Percentiles rank a stretch among this genome's conserved stretches.
phyloP scores from a whole-genome alignment of 2,888 invertebrate genomes.

The Drosophila neotestacea region DNA sequence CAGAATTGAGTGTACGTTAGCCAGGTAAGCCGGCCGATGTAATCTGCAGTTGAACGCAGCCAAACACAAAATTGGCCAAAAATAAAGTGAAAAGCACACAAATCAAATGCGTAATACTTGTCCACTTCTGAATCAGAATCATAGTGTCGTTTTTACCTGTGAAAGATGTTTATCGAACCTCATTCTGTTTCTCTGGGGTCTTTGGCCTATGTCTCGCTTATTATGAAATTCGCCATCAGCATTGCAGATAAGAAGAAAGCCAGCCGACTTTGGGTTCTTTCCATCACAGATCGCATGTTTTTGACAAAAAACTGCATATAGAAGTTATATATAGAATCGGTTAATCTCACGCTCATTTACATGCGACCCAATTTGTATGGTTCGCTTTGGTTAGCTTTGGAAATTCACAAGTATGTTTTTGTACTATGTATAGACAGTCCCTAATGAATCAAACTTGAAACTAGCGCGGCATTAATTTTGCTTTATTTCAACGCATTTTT shows the following conservation, averaged over 20 bases:
- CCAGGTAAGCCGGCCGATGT: slow-evolving; percentile 26
- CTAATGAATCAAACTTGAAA: slow-evolving; percentile 42
- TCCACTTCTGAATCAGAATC: slow-evolving; percentile 17
- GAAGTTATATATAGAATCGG: slow-evolving; percentile 11
- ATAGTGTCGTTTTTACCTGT: slow-evolving; percentile 52
- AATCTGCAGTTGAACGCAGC: slow-evolving; percentile 39
- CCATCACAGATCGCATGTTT: slow-evolving; percentile 1
- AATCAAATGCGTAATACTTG: slow-evolving; percentile 31
- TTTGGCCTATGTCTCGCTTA: slow-evolving; percentile 64
- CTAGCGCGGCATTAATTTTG: slow-evolving; percentile 25
- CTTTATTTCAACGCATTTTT: slow-evolving; percentile 23
- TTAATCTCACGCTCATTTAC: slow-evolving; percentile 48
- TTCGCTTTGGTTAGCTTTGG: background rate
- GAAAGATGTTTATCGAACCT: slow-evolving; percentile 47
- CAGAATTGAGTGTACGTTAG: slow-evolving; percentile 18
- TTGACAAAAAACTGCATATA: slow-evolving; percentile 31
- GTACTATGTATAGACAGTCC: slow-evolving; percentile 2
- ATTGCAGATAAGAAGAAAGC: slow-evolving; percentile 23
- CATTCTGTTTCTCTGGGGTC: slow-evolving; percentile 49
- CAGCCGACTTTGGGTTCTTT: slow-evolving; percentile 36
- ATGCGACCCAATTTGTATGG: slow-evolving; percentile 49
- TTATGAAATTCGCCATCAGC: slow-evolving; percentile 49
- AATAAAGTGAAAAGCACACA: slow-evolving; percentile 24
- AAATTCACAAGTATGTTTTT: background rate
- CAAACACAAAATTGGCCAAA: slow-evolving; percentile 26